Conservation (phyloP, 2,888 invertebrate species). For the Oegoconia quadripuncta region DNA sequence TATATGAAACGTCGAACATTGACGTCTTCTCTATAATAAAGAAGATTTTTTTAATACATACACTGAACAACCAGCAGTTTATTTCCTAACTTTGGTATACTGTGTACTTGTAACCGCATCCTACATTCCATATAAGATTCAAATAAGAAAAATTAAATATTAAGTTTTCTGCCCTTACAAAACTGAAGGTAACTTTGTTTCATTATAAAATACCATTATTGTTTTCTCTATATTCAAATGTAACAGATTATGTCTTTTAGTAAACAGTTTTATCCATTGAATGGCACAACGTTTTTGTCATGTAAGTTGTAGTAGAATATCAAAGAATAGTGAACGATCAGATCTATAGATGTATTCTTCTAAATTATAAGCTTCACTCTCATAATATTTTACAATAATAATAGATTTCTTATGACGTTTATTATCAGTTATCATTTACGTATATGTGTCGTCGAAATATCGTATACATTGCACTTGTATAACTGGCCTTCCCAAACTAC, state of each 20-base stretch:
- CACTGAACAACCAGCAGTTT: conserved; percentile 57
- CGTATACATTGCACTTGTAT: conserved; percentile 80
- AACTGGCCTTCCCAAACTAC: conserved; percentile 73
- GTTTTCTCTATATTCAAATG: conserved; percentile 45
- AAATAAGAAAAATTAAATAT: conserved; percentile 46
- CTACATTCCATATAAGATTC: conserved; percentile 51
- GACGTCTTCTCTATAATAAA: conserved; percentile 13
- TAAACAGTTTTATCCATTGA: conserved; percentile 41
- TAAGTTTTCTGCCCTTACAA: conserved; percentile 49
- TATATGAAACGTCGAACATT: conserved; percentile 32
- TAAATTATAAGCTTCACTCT: conserved; percentile 64
- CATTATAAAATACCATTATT: conserved; percentile 46
- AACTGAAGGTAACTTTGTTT: conserved; percentile 72
- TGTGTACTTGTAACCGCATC: conserved; percentile 59
- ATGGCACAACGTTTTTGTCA: conserved; percentile 53
- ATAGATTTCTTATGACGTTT: conserved; percentile 66
- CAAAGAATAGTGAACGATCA: too few species aligned
- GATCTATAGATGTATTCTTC: conserved; percentile 40
- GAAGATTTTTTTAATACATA: conserved; percentile 14
- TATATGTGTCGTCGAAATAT: conserved; percentile 77
- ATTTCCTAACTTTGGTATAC: conserved; percentile 79
- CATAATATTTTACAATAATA: conserved; percentile 70
- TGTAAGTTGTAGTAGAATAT: conserved; percentile 52
- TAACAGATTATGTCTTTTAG: conserved; percentile 47
- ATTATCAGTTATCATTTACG: conserved; percentile 73